phyloP scores from a whole-genome alignment of 1,140 invertebrate species.

The Drosophila pruinosa region DNA sequence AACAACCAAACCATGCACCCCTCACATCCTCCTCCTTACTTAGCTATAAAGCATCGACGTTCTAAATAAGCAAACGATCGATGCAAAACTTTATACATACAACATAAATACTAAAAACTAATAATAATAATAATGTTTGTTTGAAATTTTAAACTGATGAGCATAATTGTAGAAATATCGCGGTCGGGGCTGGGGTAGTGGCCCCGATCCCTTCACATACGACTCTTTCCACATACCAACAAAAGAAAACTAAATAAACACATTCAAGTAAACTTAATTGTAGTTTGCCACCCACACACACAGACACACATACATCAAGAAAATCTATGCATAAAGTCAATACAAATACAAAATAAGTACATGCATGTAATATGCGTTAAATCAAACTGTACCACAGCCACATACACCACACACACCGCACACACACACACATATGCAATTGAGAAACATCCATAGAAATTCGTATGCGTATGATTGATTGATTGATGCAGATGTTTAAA shows the following conservation, averaged over 20 bases:
- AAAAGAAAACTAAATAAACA: slow-evolving; percentile 31
- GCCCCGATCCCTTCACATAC: slow-evolving; percentile 2
- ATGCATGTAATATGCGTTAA: slow-evolving; percentile 52
- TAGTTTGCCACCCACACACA: slow-evolving; percentile 38
- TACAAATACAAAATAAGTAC: slow-evolving; percentile 33
- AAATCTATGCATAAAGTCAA: slow-evolving; percentile 60
- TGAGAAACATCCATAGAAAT: slow-evolving; percentile 58
- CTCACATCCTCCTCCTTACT: slow-evolving; percentile 24
- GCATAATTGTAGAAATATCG: slow-evolving; percentile 70
- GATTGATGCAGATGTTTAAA: slow-evolving; percentile 75
- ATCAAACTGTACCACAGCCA: slow-evolving; percentile 45
- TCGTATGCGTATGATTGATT: slow-evolving; percentile 63
- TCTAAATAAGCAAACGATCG: slow-evolving; percentile 51
- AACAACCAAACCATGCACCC: slow-evolving; percentile 24
- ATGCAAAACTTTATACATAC: slow-evolving; percentile 57
- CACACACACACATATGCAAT: slow-evolving; percentile 28
- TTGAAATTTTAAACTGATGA: slow-evolving; percentile 76
- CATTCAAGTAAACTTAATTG: slow-evolving; percentile 39
- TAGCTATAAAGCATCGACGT: slow-evolving; percentile 67
- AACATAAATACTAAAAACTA: slow-evolving; percentile 37
- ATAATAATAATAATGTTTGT: slow-evolving; percentile 70
- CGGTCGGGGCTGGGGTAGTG: no score
- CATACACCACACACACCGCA: slow-evolving; percentile 14
- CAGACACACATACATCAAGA: slow-evolving; percentile 6
- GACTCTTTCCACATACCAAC: slow-evolving; percentile 13